phyloP scores from a whole-genome alignment of 2,113 vertebrate species.

The Ailuropoda melanoleuca region DNA sequence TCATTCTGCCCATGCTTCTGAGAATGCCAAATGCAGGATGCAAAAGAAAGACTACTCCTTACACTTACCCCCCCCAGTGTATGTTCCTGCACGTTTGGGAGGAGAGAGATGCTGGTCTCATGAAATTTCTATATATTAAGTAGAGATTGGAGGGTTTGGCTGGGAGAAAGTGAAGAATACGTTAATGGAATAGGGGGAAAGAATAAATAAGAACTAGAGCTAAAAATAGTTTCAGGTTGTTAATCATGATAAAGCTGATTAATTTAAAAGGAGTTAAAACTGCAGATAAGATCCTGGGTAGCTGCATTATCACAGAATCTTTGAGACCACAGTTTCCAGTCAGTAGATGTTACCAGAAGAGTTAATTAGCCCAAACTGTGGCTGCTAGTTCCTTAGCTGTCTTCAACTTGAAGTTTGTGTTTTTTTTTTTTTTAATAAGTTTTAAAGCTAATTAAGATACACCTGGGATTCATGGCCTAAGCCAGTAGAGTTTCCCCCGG shows the following conservation, averaged over 20 bases:
- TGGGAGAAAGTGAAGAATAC: not conserved
- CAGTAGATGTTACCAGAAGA: slow-evolving; percentile 56
- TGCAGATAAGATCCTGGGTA: slow-evolving; percentile 19
- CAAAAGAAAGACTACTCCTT: not conserved
- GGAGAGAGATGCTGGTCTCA: not conserved
- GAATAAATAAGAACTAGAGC: slow-evolving; percentile 37
- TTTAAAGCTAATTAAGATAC: slow-evolving; percentile 75
- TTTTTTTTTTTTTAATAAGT: not conserved
- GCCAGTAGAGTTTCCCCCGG: not conserved
- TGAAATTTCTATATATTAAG: slow-evolving; percentile 24
- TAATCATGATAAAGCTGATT: slow-evolving; percentile 62
- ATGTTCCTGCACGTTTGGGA: not conserved
- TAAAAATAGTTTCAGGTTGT: slow-evolving; percentile 68
- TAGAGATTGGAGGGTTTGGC: not conserved
- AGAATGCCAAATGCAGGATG: not conserved
- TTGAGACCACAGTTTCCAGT: slow-evolving; percentile 38
- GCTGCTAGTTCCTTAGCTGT: slow-evolving; percentile 62
- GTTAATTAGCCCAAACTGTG: slow-evolving; percentile 74
- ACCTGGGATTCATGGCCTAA: slow-evolving; percentile 65
- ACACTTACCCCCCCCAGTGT: not conserved
- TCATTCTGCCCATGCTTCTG: not conserved
- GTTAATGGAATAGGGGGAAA: not conserved
- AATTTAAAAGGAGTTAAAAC: slow-evolving; percentile 57
- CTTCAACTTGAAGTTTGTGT: slow-evolving; percentile 57
- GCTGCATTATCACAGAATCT: not conserved